These are phyloP conservation scores for Leptinotarsa juncta DNA, from an alignment of 2,888 invertebrate genomes.

Conservation along the genomic window DNA sequence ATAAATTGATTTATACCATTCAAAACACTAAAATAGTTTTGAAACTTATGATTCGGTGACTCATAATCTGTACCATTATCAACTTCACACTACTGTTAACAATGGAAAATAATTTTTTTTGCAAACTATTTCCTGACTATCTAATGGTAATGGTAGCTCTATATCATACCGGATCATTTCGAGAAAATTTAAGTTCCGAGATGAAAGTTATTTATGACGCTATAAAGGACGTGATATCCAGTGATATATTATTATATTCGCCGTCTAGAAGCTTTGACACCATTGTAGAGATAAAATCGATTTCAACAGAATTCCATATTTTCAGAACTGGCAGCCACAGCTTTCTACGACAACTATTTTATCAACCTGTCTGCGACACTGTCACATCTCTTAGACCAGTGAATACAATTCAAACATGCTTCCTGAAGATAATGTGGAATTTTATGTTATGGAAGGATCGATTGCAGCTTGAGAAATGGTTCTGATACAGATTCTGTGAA, in stretches of 20 bases:
- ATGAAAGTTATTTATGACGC: neutral
- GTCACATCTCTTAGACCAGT: neutral
- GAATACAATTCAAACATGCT: neutral
- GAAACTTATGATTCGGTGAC: too few species aligned
- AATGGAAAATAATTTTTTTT: neutral
- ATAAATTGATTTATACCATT: too few species aligned
- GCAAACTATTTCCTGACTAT: neutral
- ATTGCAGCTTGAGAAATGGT: too few species aligned
- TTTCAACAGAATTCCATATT: neutral
- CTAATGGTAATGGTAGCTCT: neutral
- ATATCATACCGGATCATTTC: neutral
- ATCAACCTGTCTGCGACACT: neutral
- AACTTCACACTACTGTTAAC: too few species aligned
- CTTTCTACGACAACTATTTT: neutral
- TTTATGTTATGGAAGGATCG: too few species aligned
- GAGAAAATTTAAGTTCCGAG: neutral
- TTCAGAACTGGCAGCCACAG: slow-evolving; percentile 1
- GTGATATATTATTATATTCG: neutral
- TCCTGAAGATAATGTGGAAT: too few species aligned
- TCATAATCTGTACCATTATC: too few species aligned
- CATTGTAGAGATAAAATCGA: neutral
- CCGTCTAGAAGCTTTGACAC: neutral
- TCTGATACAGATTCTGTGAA: too few species aligned
- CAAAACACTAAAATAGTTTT: too few species aligned
- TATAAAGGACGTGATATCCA: neutral